Evolutionary conservation across 2,888 invertebrate genomes (phyloP).

Genomic region (Antheraea assamensis): DNA sequence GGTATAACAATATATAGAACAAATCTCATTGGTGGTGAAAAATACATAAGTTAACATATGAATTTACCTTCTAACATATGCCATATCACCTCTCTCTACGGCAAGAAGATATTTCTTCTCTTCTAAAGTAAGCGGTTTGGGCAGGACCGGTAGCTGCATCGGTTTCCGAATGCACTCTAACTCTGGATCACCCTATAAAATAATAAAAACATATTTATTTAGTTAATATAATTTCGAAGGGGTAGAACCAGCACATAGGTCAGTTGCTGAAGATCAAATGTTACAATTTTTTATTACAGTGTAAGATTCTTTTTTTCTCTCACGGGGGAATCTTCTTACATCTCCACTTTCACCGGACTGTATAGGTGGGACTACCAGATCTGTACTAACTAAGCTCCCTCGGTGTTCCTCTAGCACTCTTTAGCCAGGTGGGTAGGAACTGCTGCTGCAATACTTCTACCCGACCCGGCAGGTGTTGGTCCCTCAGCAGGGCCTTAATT

Average conservation of each 20-base stretch:
- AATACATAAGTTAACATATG: background rate
- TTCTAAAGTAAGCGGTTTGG: conserved; percentile 88
- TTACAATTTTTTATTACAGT: background rate
- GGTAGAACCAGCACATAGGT: background rate
- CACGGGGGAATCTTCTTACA: no score
- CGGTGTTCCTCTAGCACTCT: no score
- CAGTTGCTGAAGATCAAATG: background rate
- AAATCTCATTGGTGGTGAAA: background rate
- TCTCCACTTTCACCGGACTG: no score
- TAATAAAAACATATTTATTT: background rate
- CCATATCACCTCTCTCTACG: conserved; percentile 96
- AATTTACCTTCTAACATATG: conserved; percentile 89
- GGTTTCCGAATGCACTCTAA: conserved; percentile 51
- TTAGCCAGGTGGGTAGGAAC: no score
- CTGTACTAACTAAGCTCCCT: no score
- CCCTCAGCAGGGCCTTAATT: no score
- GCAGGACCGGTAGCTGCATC: conserved; percentile 83
- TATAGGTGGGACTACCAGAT: no score
- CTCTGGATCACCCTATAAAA: conserved; percentile 60
- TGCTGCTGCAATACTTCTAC: no score
- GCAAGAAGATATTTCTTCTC: conserved; percentile 96
- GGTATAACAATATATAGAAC: no score
- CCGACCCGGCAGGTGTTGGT: no score
- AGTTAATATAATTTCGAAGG: background rate
- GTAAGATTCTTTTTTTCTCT: no score